phyloP scores from a whole-genome alignment of 2,113 vertebrate genomes.

The Engraulis encrasicolus region DNA sequence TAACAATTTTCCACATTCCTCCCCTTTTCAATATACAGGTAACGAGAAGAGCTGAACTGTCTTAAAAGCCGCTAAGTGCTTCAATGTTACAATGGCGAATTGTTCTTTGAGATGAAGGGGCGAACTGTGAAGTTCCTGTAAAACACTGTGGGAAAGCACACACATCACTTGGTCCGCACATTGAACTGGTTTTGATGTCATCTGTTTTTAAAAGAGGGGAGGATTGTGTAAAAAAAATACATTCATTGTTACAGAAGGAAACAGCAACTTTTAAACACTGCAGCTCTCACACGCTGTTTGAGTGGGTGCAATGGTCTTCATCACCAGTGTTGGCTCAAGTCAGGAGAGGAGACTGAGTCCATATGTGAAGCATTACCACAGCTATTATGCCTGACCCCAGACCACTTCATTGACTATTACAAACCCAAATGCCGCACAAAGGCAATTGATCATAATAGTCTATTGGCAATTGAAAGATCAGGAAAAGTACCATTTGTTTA shows the following conservation, averaged over 20 bases:
- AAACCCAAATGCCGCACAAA: constrained; percentile 26
- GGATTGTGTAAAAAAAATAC: background rate
- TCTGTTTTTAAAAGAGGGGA: background rate
- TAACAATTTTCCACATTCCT: too few species aligned
- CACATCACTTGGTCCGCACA: constrained; percentile 9
- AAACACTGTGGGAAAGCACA: background rate
- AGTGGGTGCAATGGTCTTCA: background rate
- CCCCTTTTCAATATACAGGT: background rate
- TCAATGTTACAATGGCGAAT: background rate
- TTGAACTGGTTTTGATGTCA: constrained; percentile 10
- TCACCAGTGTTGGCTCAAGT: background rate
- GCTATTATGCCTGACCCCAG: constrained; percentile 20
- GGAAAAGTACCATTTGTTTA: background rate
- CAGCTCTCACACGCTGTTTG: background rate
- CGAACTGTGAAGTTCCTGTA: background rate
- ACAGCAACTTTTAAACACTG: constrained; percentile 6
- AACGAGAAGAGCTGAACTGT: background rate
- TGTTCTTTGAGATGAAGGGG: background rate
- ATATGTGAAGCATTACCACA: constrained; percentile 21
- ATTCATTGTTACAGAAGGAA: background rate
- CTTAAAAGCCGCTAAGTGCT: background rate
- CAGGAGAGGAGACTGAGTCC: constrained; percentile 9
- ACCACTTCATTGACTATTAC: constrained; percentile 21
- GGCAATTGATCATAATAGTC: constrained; percentile 27
- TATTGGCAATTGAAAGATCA: constrained; percentile 29